Conservation (phyloP, 2,888 invertebrate species). For the Lithophane semibrunnea region DNA sequence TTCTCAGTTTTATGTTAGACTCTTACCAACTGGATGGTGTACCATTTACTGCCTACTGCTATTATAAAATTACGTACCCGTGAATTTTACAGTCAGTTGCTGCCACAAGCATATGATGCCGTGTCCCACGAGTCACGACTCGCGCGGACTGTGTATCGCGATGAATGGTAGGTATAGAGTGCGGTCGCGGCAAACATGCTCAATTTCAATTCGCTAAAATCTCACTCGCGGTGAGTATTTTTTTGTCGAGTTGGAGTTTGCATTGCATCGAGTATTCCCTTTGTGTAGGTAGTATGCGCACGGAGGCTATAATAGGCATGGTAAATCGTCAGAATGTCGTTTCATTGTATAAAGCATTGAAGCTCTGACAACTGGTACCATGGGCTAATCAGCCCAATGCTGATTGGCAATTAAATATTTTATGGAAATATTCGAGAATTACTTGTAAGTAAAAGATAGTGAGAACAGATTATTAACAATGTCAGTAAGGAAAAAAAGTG, state of each 20-base stretch:
- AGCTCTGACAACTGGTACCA: background rate
- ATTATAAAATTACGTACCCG: background rate
- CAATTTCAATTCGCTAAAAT: background rate
- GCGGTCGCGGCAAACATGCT: background rate
- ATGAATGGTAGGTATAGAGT: background rate
- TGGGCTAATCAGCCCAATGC: background rate
- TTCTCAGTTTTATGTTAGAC: background rate
- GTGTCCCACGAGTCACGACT: background rate
- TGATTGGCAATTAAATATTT: background rate
- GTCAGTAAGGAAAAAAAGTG: background rate
- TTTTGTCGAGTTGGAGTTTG: background rate
- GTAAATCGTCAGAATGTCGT: background rate
- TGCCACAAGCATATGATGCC: background rate
- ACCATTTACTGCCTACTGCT: background rate
- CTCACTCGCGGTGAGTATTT: background rate
- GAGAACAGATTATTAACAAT: background rate
- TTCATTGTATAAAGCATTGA: background rate
- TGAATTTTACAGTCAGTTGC: background rate
- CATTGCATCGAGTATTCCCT: background rate
- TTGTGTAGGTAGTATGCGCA: background rate
- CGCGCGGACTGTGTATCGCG: background rate
- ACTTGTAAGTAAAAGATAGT: background rate
- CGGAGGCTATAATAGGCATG: background rate
- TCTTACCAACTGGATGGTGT: background rate
- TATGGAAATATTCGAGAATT: background rate